These are phyloP conservation scores for Apodemia mormo DNA, from an alignment of 2,888 invertebrate genomes.

Conservation along the genomic window DNA sequence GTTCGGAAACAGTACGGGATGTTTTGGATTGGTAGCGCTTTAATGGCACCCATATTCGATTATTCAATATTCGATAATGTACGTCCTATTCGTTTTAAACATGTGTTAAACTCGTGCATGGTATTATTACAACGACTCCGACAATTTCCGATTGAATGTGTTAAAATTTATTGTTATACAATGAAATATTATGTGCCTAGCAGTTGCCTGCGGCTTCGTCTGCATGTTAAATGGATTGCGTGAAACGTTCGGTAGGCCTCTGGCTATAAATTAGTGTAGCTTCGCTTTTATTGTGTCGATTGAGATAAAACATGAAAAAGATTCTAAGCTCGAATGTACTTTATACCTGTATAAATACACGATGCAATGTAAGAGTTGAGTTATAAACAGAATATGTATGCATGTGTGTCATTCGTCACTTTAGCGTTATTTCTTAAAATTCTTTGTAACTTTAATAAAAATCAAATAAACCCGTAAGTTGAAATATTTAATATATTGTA, in stretches of 20 bases:
- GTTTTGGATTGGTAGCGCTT: constrained; percentile 76
- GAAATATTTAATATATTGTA: too few species aligned
- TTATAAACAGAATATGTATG: too few species aligned
- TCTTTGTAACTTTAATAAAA: too few species aligned
- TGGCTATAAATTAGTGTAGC: background rate
- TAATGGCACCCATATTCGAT: constrained; percentile 74
- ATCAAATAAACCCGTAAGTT: too few species aligned
- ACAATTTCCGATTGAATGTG: constrained; percentile 1
- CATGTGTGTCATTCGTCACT: too few species aligned
- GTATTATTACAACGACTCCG: background rate
- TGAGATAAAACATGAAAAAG: too few species aligned
- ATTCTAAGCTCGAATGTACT: too few species aligned
- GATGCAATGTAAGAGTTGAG: too few species aligned
- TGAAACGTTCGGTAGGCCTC: background rate
- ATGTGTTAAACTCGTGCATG: constrained; percentile 32
- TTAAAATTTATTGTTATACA: constrained; percentile 2
- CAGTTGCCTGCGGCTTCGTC: background rate
- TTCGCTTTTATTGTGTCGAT: background rate
- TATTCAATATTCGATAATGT: constrained; percentile 50
- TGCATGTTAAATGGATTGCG: background rate
- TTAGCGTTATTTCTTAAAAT: too few species aligned
- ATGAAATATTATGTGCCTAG: background rate
- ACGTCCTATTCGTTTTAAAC: constrained; percentile 28
- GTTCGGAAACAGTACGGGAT: constrained; percentile 70
- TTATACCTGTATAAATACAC: too few species aligned